Conservation (phyloP, 2,888 invertebrate genomes). For the Hermaeophaga mercurialis region DNA sequence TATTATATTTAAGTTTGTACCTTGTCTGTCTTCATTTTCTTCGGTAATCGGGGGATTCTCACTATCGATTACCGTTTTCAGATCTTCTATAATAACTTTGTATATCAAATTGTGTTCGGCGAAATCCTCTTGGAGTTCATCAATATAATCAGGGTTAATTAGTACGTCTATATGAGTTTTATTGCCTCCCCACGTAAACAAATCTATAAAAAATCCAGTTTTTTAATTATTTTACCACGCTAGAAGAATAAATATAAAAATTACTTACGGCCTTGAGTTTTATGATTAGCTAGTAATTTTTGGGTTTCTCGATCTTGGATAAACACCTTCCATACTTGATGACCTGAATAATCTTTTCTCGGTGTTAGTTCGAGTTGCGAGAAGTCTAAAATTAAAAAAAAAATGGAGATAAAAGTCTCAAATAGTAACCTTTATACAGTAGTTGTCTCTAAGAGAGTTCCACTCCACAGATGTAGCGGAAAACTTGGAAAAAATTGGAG, state of each 20-base stretch:
- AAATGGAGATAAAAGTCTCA: background rate
- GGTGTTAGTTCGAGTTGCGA: background rate
- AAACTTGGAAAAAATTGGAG: no score
- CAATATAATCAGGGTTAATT: conserved; percentile 68
- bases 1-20: conserved; percentile 35
- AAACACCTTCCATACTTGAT: no score
- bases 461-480: no score
- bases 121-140: conserved; percentile 67
- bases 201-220: conserved; percentile 62
- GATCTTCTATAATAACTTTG: conserved; percentile 75
- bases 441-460: no score
- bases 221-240: no score
- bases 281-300: no score
- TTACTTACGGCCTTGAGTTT: no score
- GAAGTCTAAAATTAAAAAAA: background rate
- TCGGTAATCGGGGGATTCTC: conserved; percentile 80
- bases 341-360: no score
- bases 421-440: background rate
- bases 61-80: conserved; percentile 77
- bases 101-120: conserved; percentile 67
- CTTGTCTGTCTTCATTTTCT: conserved; percentile 63
- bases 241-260: no score
- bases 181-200: conserved; percentile 71
- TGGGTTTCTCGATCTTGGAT: no score
- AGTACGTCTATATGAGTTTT: conserved; percentile 70